These are phyloP conservation scores for Diachasmimorpha longicaudata DNA, from an alignment of 1,140 invertebrate species.

Conservation along the genomic window DNA sequence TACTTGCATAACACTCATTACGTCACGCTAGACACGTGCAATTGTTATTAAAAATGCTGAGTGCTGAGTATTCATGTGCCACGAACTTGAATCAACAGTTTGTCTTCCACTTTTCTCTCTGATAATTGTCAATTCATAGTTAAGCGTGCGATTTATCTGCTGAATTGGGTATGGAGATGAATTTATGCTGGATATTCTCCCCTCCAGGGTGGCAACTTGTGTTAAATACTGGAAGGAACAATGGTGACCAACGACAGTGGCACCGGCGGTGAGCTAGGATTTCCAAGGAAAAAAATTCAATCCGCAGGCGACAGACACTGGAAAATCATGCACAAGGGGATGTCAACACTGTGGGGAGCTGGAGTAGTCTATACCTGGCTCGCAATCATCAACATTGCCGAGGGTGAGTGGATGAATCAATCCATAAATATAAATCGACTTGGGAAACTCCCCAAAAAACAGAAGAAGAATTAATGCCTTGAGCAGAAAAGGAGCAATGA, in stretches of 20 bases:
- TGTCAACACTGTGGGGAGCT: background rate
- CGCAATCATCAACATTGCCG: background rate
- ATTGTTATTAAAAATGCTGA: no score
- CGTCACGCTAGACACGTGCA: no score
- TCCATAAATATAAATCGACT: background rate
- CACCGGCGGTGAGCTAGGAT: background rate
- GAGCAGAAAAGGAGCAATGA: background rate
- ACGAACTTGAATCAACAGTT: no score
- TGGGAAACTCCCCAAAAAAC: background rate
- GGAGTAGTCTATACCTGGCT: background rate
- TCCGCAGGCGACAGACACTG: background rate
- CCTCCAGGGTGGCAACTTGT: background rate
- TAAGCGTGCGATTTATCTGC: background rate
- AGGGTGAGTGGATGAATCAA: background rate
- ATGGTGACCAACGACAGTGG: background rate
- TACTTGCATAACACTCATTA: no score
- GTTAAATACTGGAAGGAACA: background rate
- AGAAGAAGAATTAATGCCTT: background rate
- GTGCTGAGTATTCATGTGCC: no score
- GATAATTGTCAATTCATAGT: no score
- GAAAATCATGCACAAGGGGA: background rate
- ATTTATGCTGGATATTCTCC: background rate
- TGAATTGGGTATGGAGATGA: no score
- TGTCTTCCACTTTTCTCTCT: no score
- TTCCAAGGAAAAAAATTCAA: background rate